Evolutionary conservation across 1,140 invertebrate species (phyloP).

Genomic region (Heterodera carotae): DNA sequence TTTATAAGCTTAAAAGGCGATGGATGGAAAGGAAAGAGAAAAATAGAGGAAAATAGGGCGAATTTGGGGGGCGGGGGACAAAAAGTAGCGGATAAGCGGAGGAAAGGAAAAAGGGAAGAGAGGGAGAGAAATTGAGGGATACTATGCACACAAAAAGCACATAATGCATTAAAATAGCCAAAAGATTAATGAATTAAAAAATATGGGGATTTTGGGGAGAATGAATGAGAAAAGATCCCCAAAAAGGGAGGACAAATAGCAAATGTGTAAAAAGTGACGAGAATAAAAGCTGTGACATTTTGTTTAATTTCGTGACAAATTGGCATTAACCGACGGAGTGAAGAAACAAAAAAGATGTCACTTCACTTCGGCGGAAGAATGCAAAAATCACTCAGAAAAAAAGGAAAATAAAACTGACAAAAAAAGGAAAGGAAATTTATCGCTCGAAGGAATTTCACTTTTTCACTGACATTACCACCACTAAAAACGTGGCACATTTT

Average conservation of each 20-base stretch:
- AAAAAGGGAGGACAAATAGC: not conserved
- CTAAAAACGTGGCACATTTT: not conserved
- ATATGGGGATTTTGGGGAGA: too few relatives aligned
- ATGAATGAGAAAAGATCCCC: not conserved
- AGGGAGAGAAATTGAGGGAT: not conserved
- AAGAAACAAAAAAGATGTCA: too few relatives aligned
- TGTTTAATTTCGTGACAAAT: too few relatives aligned
- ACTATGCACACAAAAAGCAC: slow-evolving; percentile 4
- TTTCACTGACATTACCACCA: slow-evolving; percentile 1
- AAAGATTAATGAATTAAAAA: too few relatives aligned
- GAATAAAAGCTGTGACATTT: too few relatives aligned
- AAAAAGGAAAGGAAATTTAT: not conserved
- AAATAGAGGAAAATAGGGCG: slow-evolving; percentile 4
- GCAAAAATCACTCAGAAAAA: too few relatives aligned
- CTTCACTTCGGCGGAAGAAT: too few relatives aligned
- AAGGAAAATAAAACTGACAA: slow-evolving; percentile 6
- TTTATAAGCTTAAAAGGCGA: not conserved
- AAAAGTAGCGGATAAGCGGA: not conserved
- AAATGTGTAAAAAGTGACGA: not conserved
- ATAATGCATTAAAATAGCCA: too few relatives aligned
- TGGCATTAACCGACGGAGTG: too few relatives aligned
- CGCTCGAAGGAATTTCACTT: slow-evolving; percentile 9
- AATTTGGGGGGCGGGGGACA: not conserved
- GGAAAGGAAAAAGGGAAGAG: not conserved
- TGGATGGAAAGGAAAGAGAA: not conserved